Conservation (phyloP, 2,888 invertebrate genomes). For the Myathropa florea region DNA sequence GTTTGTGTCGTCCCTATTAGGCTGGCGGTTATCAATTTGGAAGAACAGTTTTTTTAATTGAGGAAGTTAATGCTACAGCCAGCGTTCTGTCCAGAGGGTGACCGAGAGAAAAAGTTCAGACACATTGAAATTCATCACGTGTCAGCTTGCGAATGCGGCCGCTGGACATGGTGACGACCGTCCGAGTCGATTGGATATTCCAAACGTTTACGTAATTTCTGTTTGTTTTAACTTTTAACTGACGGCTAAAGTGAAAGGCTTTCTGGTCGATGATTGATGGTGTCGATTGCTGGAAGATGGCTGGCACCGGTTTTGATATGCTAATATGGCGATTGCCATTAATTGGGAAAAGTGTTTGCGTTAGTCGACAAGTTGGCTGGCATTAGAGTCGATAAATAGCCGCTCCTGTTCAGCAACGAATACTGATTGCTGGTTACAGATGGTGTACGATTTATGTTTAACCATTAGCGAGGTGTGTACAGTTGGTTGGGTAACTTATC, state of each 20-base stretch:
- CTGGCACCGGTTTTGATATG: slow-evolving; percentile 28
- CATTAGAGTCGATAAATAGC: background rate
- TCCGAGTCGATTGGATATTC: slow-evolving; percentile 24
- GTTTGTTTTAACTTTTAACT: slow-evolving; percentile 21
- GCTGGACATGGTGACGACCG: slow-evolving; percentile 22
- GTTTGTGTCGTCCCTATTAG: background rate
- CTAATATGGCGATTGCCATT: background rate
- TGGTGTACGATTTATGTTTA: background rate
- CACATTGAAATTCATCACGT: slow-evolving; percentile 39
- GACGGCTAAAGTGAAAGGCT: slow-evolving; percentile 54
- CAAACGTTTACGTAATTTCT: slow-evolving; percentile 21
- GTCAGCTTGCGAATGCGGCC: slow-evolving; percentile 4
- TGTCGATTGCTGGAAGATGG: slow-evolving; percentile 16
- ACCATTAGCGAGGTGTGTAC: background rate
- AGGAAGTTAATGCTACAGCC: slow-evolving; percentile 29
- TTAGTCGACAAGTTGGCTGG: background rate
- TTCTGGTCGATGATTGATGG: slow-evolving; percentile 39
- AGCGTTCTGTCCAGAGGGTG: background rate
- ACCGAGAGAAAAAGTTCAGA: background rate
- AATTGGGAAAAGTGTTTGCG: background rate
- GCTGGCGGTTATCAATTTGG: slow-evolving; percentile 45
- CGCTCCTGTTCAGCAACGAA: background rate
- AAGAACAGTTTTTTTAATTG: slow-evolving; percentile 7
- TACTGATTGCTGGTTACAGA: background rate
- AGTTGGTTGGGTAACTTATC: background rate